Conservation (phyloP, 2,113 vertebrate species). For the Montifringilla adamsi region DNA sequence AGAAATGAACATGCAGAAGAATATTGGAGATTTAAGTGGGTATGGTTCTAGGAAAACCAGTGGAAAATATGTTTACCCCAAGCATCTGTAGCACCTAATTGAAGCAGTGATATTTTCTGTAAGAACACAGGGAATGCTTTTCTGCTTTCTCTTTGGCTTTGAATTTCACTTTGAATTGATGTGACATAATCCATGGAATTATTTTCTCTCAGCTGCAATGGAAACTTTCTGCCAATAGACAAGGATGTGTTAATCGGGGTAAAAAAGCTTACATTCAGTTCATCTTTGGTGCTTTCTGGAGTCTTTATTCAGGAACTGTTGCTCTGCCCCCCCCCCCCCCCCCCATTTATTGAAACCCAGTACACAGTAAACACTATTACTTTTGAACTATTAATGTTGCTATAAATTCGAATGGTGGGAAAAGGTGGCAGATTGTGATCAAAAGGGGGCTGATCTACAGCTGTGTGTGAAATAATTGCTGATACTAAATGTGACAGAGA, state of each 20-base stretch:
- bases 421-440: constrained; percentile 54
- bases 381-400: constrained; percentile 51
- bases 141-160: constrained; percentile 59
- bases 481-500: constrained; percentile 42
- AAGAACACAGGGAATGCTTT: constrained; percentile 28
- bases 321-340: constrained; percentile 39
- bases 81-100: constrained; percentile 44
- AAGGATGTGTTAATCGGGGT: not conserved
- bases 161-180: constrained; percentile 44
- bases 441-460: constrained; percentile 50
- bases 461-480: constrained; percentile 28
- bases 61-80: constrained; percentile 47
- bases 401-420: constrained; percentile 42
- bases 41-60: constrained; percentile 45
- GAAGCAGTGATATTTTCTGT: constrained; percentile 12
- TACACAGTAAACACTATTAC: constrained; percentile 22
- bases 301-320: constrained; percentile 34
- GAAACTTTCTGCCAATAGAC: constrained; percentile 62
- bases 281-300: constrained; percentile 37
- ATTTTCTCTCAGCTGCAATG: constrained; percentile 50
- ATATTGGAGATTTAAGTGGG: constrained; percentile 52
- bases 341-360: constrained; percentile 46
- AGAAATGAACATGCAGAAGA: constrained; percentile 56
- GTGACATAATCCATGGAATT: constrained; percentile 46
- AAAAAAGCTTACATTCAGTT: constrained; percentile 36